Base-by-base conservation (phyloP, 2,888 invertebrate species). In the Aporophyla lueneburgensis region DNA sequence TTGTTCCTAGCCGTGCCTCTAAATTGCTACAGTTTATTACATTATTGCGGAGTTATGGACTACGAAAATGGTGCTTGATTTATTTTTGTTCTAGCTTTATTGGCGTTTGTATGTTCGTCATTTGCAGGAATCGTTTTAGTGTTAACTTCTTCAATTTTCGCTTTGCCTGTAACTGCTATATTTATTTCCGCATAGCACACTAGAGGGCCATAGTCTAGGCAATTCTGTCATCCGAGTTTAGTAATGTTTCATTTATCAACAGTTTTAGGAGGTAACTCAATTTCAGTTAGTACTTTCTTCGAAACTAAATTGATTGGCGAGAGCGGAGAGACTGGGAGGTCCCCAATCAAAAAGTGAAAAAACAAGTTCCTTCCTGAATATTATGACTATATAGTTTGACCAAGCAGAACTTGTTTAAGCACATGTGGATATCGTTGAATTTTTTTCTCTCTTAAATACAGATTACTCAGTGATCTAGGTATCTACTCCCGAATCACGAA, bases 1-100 rank as follows among this genome's bases (percentile, higher is more conserved):
- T 95, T 94, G 96, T 95, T 94, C 94, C 90, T 93, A 92, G 92
- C 92, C 92, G 91, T 90, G 91, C 68, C 84, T 87, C 90, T 89
- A 91, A 93, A 93, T 93, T 93, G 91, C 89, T 89, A 83, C 89
- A 91, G 87, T 91, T 92, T 91, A 91, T 92, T 89, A 89, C 86
- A 85, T 86, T 80, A 86, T 86, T 83, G 82, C 83, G 61, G 78
- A 88, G 85, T 88, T 77, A 85, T 85, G 75, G 71, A 51, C 74
- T 73, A 61, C 74, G 77, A 77, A 82, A 84, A 80, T 69, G 76
- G 65, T 74, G 43, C 70, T 77, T 76, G 68, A 79, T 76, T 82
- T 67, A 71, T 80, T 74, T 80, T 67, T 79, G 71, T 62, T 81
- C 65, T 76, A 74, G 80, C 68, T 51, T 71, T 61, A 59, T 43